Percentiles rank a stretch among this genome's conserved stretches.
These are phyloP conservation scores for Holacanthus passer DNA, from an alignment of 2,113 vertebrate genomes.

Conservation along the genomic window DNA sequence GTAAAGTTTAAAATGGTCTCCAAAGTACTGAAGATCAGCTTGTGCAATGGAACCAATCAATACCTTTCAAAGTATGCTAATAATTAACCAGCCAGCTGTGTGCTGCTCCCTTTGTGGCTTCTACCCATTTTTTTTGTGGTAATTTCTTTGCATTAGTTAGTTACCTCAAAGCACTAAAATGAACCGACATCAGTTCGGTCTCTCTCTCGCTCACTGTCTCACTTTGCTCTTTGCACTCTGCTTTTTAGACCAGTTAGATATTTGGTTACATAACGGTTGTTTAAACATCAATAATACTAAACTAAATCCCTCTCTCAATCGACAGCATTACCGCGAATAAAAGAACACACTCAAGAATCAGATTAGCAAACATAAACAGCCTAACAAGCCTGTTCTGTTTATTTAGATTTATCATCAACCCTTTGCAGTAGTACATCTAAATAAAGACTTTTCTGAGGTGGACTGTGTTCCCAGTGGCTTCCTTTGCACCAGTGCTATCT, in stretches of 20 bases:
- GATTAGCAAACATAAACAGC: not conserved
- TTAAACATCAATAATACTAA: slow-evolving; percentile 28
- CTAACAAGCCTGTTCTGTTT: not conserved
- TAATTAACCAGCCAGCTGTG: not conserved
- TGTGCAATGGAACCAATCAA: not conserved
- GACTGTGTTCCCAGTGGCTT: slow-evolving; percentile 31
- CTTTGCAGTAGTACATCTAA: not conserved
- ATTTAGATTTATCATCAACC: not conserved
- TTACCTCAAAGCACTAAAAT: not conserved
- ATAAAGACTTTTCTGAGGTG: not conserved
- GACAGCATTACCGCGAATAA: not conserved
- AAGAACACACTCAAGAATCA: not conserved
- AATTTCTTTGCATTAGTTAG: not conserved
- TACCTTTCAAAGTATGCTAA: not conserved
- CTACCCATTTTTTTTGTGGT: not conserved
- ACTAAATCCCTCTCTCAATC: slow-evolving; percentile 1
- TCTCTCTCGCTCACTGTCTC: not conserved
- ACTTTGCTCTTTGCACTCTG: slow-evolving; percentile 33
- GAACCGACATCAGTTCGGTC: not conserved
- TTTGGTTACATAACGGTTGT: slow-evolving; percentile 33
- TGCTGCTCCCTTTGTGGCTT: not conserved
- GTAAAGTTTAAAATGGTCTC: not conserved
- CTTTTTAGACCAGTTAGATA: slow-evolving; percentile 11
- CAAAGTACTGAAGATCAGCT: not conserved
- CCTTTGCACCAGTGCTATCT: slow-evolving; percentile 49